phyloP scores from a whole-genome alignment of 37 sponge, comb jelly and placozoan genomes.

The Oscarella lobularis region DNA sequence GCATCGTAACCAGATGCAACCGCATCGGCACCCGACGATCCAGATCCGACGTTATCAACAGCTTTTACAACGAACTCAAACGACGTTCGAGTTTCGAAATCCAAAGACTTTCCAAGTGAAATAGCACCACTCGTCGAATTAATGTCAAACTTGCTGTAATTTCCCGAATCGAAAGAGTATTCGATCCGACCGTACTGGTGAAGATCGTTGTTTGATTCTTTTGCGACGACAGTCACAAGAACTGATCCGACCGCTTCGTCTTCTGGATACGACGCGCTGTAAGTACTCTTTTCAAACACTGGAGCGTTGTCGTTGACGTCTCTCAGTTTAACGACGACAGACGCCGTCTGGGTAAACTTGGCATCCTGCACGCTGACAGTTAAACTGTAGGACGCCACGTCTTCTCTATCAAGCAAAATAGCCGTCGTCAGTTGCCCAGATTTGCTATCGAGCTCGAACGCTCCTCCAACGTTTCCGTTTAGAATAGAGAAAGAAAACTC shows the following conservation, averaged over 20 bases:
- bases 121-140: background rate
- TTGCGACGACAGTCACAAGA: background rate
- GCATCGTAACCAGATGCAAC: background rate
- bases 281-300: background rate
- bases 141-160: background rate
- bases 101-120: background rate
- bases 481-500: background rate
- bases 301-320: conserved; percentile 1
- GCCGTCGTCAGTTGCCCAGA: background rate
- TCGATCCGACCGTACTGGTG: background rate
- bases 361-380: background rate
- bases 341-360: background rate
- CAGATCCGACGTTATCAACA: background rate
- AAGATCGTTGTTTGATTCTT: background rate
- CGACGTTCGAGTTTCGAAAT: background rate
- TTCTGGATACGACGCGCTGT: background rate
- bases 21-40: background rate
- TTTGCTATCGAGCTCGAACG: background rate
- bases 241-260: no score
- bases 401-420: background rate
- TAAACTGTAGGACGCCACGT: background rate
- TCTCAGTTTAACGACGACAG: background rate
- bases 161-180: background rate
- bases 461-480: background rate
- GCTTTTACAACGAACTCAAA: background rate